Base-by-base conservation (phyloP, 1,140 invertebrate genomes). In the Drosophila busckii region DNA sequence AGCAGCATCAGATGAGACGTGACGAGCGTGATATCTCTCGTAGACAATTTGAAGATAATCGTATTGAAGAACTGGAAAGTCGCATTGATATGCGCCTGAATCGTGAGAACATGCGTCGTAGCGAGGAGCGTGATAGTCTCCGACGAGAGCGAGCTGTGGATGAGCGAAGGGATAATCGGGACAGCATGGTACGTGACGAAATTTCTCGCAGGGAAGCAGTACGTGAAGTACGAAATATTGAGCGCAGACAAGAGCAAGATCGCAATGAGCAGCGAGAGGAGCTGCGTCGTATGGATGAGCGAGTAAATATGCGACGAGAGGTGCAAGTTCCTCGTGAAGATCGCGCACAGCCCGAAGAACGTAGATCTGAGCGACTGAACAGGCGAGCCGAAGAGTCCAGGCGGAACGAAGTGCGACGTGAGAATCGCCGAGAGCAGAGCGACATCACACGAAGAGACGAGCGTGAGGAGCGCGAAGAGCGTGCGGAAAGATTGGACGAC, bases 181-280 rank as follows among this genome's bases (percentile, higher is more conserved):
- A 50, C n/a, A n/a, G n/a, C n/a, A 15, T 8, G 13, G 19, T 13
- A 2, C 19, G 25, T n/a, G 13, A n/a, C 1, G 20, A 41, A 22
- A 9, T n/a, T n/a, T n/a, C 13, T 17, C 19, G 13, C 2, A 7
- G 22, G 2, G 34, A 17, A 12, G 4, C 13, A n/a, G 13, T 2
- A 3, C 15, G n/a, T 6, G 46, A 28, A 6, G 25, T 55, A 13
- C 26, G 32, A 13, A 46, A 19, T 10, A 12, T 16, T 5, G 58
- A 38, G 7, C 32, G 12, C 2, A 13, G n/a, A 1, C 16, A 17
- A n/a, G 20, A 61, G 7, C 34, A 29, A 1, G 28, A 45, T 3
- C 59, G 35, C 4, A 29, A 8, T 8, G 22, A 40, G 5, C 26
- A 49, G 12, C 26, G 41, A 2, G 22, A 6, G 1, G 17, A 26